Base-by-base conservation (phyloP, 1,140 invertebrate genomes). In the Sminthurides bifidus region DNA sequence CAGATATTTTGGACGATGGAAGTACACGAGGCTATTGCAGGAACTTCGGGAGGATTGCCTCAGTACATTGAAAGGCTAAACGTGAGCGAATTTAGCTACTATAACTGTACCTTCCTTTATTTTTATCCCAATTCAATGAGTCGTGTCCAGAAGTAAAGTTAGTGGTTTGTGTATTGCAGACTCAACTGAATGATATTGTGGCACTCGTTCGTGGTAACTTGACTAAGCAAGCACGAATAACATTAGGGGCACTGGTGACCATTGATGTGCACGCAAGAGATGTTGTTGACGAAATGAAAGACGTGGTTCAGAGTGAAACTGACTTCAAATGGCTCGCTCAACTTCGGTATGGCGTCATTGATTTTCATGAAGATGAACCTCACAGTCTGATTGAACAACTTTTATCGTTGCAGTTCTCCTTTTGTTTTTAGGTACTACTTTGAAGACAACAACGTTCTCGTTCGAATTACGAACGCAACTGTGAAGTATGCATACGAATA, bases 291-390 rank as follows among this genome's bases (percentile, higher is more conserved):
- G 77, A 83, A 27, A 71, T 95, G 23, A 73, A 79, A 6, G 78
- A 83, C 53, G 77, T 81, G 44, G 79, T 88, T 3, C 73, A 69
- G 46, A 76, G 76, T 65, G 85, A 85, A 56, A 81, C 77, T 27
- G 90, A 94, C 70, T 95, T 94, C 69, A 79, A 87, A 66, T 96
- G 92, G 92, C 71, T 92, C 26, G 78, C 87, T 19, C 90, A 95
- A 67, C 73, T 94, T 43, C 77, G 89, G 66, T 46, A 29, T 19
- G 6, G 41, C 10, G 15, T 10, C n/a, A n/a, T 35, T 35, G 68
- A 51, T 48, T 27, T 10, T 44, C 15, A 45, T 52, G 15, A 12
- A 44, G 23, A 44, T 19, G 10, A 45, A 6, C 10, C 5, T 12
- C 6, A 52, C 17, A 17, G 2, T 5, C 19, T 3, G n/a, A 50